Percentiles rank a stretch among this genome's conserved stretches.
These are phyloP conservation scores for Micronycteris hirsuta DNA, from an alignment of 2,113 vertebrate species.

Conservation along the genomic window DNA sequence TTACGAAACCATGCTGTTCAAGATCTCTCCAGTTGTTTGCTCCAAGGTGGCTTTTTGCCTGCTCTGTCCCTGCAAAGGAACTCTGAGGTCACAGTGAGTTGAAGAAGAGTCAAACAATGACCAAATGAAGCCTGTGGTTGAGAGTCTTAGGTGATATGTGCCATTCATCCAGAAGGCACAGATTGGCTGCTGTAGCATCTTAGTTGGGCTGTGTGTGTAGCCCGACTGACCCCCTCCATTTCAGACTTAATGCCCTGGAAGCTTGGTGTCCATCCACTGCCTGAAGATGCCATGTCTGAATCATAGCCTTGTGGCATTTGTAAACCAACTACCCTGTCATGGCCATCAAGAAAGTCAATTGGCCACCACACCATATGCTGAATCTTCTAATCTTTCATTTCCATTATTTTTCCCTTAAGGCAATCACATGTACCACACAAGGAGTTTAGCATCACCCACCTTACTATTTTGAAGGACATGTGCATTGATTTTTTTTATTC, in stretches of 20 bases:
- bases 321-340: not conserved
- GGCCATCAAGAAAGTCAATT: not conserved
- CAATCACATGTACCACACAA: not conserved
- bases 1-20: not conserved
- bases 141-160: not conserved
- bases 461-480: not conserved
- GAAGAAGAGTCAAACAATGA: not conserved
- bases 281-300: not conserved
- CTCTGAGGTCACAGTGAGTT: not conserved
- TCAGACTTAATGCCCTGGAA: not conserved
- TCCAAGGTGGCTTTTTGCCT: not conserved
- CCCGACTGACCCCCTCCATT: not conserved
- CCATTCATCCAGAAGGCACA: not conserved
- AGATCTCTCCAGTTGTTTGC: not conserved
- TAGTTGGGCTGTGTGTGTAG: no score
- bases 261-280: not conserved
- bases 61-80: not conserved
- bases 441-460: not conserved
- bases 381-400: constrained; percentile 3
- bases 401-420: constrained; percentile 1
- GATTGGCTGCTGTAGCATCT: not conserved
- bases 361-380: not conserved
- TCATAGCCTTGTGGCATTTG: not conserved
- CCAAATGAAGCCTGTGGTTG: not conserved
- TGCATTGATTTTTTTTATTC: not conserved